Evolutionary conservation across 1,140 invertebrate species (phyloP), one percentile per base, ranked within the genome.

Genomic region (Drosophila lini): DNA sequence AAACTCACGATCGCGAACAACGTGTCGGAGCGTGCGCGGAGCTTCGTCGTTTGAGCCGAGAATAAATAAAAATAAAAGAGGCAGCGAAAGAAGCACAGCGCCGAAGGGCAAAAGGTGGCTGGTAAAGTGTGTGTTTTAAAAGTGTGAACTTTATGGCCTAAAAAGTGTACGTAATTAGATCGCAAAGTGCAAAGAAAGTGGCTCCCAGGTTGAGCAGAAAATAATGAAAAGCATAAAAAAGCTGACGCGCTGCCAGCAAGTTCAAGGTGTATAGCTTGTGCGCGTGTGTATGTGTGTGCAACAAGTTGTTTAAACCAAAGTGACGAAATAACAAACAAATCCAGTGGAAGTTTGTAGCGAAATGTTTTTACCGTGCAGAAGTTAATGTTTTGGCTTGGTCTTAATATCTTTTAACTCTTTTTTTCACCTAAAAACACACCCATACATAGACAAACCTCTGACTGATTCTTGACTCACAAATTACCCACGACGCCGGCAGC

Each of bases 391-490:
- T 69, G 9, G 45, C 65, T 69, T 45, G 45, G 15, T 28, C 53
- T 68, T 44, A 6, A 13, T 25, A 11, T 36, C 45, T 64, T 73
- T 52, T 64, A 53, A 53, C 62, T 65, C 55, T 63, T 55, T 56
- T 52, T 60, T 60, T 45, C 8, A 19, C 32, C 47, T 16, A 28
- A 44, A 76, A 38, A 63, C 34, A 61, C 56, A 58, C 56, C 50
- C 28, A 47, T 22, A 77, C 38, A 40, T 40, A 52, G 15, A 60
- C 32, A 63, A 10, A 47, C 59, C 58, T 34, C 62, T 76, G 71
- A 50, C 64, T 74, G 74, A 86, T 88, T 86, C 83, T 86, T 86
- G 83, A 86, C 83, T 86, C 83, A 86, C 83, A 86, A 86, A 89
- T 88, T 88, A 65, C 62, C 84, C 80, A 76, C 74, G 58, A 80